Conservation (phyloP, 1,140 invertebrate species). For the Anastrepha obliqua region DNA sequence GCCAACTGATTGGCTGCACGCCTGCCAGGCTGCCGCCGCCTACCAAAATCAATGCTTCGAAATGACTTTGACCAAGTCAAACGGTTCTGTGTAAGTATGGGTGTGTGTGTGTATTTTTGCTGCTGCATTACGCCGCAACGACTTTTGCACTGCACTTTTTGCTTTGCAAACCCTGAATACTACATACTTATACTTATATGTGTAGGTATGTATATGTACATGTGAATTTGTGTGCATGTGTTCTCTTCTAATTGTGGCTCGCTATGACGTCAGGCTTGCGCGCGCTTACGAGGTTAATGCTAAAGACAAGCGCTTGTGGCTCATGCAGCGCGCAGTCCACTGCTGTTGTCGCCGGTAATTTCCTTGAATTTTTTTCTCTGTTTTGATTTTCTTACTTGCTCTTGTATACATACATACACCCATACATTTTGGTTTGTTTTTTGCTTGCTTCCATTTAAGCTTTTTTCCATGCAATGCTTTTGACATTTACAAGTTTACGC, state of each 20-base stretch:
- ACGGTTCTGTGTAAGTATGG: not conserved
- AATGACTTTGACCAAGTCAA: constrained; percentile 43
- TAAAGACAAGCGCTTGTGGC: not conserved
- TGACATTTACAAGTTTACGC: constrained; percentile 32
- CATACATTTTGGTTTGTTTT: not conserved
- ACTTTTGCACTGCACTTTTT: not conserved
- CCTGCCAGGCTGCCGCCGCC: not conserved
- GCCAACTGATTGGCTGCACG: not conserved
- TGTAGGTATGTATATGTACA: too few relatives aligned
- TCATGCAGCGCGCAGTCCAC: not conserved
- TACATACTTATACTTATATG: too few relatives aligned
- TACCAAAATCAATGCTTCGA: not conserved
- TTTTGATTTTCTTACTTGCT: not conserved
- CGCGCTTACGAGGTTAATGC: constrained; percentile 27
- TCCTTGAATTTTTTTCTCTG: not conserved
- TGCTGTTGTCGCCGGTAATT: not conserved
- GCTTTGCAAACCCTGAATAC: not conserved
- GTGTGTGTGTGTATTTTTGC: not conserved
- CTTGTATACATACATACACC: not conserved
- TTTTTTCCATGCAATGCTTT: not conserved
- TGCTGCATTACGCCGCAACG: not conserved
- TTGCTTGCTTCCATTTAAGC: not conserved
- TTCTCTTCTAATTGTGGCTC: not conserved
- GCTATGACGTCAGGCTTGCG: constrained; percentile 30
- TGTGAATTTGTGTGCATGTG: too few relatives aligned